Conservation (phyloP, 2,888 invertebrate genomes). For the Lasioglossum vierecki region DNA sequence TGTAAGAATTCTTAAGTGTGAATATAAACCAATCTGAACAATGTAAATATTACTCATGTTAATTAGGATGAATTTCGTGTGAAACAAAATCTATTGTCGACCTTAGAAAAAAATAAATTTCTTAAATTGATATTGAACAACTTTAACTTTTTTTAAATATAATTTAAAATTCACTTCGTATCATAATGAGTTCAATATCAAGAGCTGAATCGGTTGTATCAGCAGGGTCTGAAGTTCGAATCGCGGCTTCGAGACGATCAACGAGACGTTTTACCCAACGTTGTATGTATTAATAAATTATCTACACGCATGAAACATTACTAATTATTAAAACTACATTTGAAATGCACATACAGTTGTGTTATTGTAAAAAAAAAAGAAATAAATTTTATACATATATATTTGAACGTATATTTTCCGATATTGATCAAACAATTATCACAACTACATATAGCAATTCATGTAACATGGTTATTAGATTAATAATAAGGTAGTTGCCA, state of each 20-base stretch:
- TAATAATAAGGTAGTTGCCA: background rate
- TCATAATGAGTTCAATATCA: constrained; percentile 10
- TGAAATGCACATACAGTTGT: background rate
- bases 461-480: background rate
- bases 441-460: background rate
- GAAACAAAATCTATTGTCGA: constrained; percentile 44
- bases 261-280: constrained; percentile 37
- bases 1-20: constrained; percentile 15
- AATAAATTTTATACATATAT: constrained; percentile 19
- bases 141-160: background rate
- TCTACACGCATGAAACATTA: constrained; percentile 26
- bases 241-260: constrained; percentile 28
- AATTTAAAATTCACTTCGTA: constrained; percentile 16
- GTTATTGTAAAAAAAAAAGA: constrained; percentile 18
- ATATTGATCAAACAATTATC: constrained; percentile 54
- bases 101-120: constrained; percentile 46
- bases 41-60: constrained; percentile 27
- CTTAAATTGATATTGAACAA: constrained; percentile 26
- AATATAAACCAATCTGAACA: constrained; percentile 7
- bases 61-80: constrained; percentile 63
- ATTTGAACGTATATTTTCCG: background rate
- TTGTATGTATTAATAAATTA: constrained; percentile 53
- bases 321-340: background rate
- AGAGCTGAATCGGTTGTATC: background rate
- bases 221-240: constrained; percentile 7